Evolutionary conservation across 2,113 vertebrate genomes (phyloP).

Genomic region (Scophthalmus maximus): DNA sequence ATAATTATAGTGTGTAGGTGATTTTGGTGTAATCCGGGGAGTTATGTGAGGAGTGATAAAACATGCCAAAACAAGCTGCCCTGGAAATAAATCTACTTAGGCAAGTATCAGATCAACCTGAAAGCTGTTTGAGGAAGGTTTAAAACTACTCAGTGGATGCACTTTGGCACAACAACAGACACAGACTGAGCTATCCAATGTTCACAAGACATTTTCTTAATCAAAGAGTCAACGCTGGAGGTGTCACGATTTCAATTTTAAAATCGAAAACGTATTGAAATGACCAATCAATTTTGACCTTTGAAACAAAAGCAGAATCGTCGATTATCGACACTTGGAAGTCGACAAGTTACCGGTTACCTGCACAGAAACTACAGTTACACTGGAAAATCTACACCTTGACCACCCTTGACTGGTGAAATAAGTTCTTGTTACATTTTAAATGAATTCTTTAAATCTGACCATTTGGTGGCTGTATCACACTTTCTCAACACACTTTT

Average conservation of each 20-base stretch:
- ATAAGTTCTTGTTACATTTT: neutral
- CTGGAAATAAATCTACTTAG: conserved; percentile 1
- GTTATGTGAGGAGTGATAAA: conserved; percentile 27
- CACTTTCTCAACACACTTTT: too few relatives aligned
- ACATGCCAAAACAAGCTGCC: conserved; percentile 19
- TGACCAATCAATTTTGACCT: too few relatives aligned
- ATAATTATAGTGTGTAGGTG: conserved; percentile 42
- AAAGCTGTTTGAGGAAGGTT: conserved; percentile 37
- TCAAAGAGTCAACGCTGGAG: conserved; percentile 27
- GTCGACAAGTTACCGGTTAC: too few relatives aligned
- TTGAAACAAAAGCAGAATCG: too few relatives aligned
- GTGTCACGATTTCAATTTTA: neutral
- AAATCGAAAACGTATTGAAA: neutral
- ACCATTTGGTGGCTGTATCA: neutral
- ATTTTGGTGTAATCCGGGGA: conserved; percentile 39
- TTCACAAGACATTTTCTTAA: conserved; percentile 36
- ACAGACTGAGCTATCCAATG: conserved; percentile 25
- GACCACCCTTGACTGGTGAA: neutral
- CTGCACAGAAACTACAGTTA: too few relatives aligned
- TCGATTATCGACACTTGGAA: too few relatives aligned
- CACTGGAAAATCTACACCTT: neutral
- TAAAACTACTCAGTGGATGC: conserved; percentile 32
- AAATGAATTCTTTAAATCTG: neutral
- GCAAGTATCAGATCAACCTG: conserved; percentile 37
- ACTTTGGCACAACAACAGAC: conserved; percentile 36